Evolutionary conservation across 1,140 invertebrate species (phyloP), one percentile per base, ranked within the genome.

Genomic region (Drosophila albomicans): DNA sequence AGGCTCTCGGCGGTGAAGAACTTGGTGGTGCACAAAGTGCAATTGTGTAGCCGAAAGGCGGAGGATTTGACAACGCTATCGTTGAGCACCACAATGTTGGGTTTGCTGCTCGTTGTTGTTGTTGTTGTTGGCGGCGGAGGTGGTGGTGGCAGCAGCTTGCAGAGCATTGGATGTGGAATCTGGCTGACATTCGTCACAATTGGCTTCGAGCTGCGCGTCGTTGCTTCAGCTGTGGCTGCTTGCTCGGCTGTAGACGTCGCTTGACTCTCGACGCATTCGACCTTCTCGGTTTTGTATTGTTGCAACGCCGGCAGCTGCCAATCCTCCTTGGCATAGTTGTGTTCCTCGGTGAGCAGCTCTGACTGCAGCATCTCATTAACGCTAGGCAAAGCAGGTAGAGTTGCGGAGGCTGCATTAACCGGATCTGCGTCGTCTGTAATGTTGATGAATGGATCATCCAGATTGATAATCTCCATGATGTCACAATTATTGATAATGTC

Each of bases 401-500:
- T 25, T 11, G n/a, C 20, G 0, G 48, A 56, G 1, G 25, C 13
- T 3, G 25, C 13, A 8, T 20, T 49, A 3, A 52, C 67, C 1
- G 75, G 54, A 66, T 90, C 82, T 1, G 91, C 72, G 64, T 92
- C 91, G 15, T 92, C 91, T 0, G 91, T 65, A 54, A 92, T 92
- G 32, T 92, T 87, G 45, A 92, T 92, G 10, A 91, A 92, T 1
- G 90, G 86, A 80, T 92, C 91, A 28, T 92, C 91, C 7, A 92
- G 61, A 59, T 91, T 91, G 5, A 92, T 91, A 13, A 92, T 92
- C 70, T 92, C 91, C 91, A 92, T 92, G 15, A 92, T 92, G 70
- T 92, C 91, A 79, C 91, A 92, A 48, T 92, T 92, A 46, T 92
- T 92, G 1, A 92, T 92, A 1, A 92, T 92, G 51, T 92, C 91